Evolutionary conservation across 2,797 vertebrate genomes (phyloP).

Genomic region (Nyctibius grandis): DNA sequence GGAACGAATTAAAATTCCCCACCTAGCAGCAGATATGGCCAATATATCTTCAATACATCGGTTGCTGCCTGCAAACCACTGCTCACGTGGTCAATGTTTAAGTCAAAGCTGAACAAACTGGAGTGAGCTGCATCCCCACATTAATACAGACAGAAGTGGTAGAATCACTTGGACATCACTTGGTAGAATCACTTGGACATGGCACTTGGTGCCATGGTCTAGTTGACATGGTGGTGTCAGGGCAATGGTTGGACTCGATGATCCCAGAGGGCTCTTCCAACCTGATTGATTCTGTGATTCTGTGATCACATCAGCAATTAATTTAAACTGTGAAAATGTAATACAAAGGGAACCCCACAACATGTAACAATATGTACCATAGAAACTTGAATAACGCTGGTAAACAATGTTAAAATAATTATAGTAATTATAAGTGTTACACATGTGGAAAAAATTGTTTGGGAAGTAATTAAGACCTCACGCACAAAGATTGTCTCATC

Average conservation of each 20-base stretch:
- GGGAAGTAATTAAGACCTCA: neutral
- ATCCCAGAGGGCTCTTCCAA: too few species aligned
- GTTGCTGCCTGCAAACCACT: neutral
- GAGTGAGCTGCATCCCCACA: rapidly evolving
- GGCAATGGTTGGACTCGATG: too few species aligned
- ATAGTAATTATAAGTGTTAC: slow-evolving; percentile 23
- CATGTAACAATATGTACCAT: neutral
- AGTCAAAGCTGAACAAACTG: neutral
- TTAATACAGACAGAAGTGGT: neutral
- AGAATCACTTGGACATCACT: too few species aligned
- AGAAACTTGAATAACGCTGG: neutral
- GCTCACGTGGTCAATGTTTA: neutral
- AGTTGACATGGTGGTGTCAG: too few species aligned
- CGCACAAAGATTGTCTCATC: neutral
- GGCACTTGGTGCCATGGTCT: too few species aligned
- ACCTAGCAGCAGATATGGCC: neutral
- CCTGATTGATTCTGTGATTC: too few species aligned
- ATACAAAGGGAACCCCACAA: neutral
- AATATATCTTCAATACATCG: neutral
- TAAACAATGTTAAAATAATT: slow-evolving; percentile 25
- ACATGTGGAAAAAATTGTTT: slow-evolving; percentile 21
- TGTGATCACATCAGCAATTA: neutral
- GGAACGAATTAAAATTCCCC: neutral
- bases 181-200: too few species aligned
- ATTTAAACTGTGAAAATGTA: neutral